Evolutionary conservation across 2,888 invertebrate genomes (phyloP), one percentile per base, ranked within the genome.

Genomic region (Leptinotarsa tumamoca): DNA sequence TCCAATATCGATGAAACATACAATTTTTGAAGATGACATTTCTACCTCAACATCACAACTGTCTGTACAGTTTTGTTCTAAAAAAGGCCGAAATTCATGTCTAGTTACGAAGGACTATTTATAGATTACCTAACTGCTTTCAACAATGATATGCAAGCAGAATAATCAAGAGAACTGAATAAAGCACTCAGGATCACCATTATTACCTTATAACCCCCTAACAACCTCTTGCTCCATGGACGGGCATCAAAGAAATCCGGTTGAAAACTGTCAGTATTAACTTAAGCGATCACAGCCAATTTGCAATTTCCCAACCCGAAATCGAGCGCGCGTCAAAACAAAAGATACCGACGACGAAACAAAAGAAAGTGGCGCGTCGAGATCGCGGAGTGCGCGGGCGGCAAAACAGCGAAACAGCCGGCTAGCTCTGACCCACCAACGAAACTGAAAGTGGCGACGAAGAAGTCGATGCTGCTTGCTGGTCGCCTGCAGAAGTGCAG

Each of bases 351-450:
- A 66, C 66, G 56, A 67, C 50, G n/a, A 67, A 70, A 69, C 49
- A 66, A 71, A 76, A 68, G 72, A 73, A 76, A 76, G 75, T 75
- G 43, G 33, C 63, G 63, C 63, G 63, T 63, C 63, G 63, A 63
- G 63, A 63, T 63, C 63, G 63, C 21, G 54, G 67, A 67, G 74
- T 75, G 81, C 82, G 81, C 80, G 80, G 79, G 81, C 74, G 79
- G 87, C 89, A 88, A 89, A 89, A 86, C 88, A 89, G 85, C 89
- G 82, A 72, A 73, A 85, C 87, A 83, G 85, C 88, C 85, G 86
- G 87, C 88, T 89, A 87, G 89, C 89, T 89, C 89, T 89, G 89
- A 89, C 90, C 89, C 90, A 90, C 90, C 83, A 85, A 86, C 85
- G 86, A 86, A 87, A 86, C 86, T 86, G 86, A 86, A 86, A 86